These are phyloP conservation scores for Autographa pulchrina DNA, from an alignment of 2,888 invertebrate genomes.

Conservation along the genomic window DNA sequence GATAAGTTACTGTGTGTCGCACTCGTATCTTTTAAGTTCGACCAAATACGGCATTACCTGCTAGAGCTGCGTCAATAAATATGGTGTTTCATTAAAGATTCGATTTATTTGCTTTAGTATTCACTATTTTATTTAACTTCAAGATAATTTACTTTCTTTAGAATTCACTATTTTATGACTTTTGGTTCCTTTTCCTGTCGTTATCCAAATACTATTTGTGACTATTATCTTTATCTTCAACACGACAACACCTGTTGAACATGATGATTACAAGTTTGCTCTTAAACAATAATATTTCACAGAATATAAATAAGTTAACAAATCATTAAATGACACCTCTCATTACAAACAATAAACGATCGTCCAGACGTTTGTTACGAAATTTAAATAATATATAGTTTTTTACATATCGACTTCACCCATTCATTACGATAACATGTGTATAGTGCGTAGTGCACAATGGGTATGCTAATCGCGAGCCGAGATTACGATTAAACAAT, in stretches of 20 bases:
- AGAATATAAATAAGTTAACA: too few relatives aligned
- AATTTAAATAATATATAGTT: constrained; percentile 48
- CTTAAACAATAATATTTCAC: constrained; percentile 7
- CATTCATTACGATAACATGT: constrained; percentile 80
- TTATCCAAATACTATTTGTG: background rate
- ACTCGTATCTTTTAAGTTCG: constrained; percentile 15
- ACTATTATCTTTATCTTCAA: constrained; percentile 25
- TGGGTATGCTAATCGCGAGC: constrained; percentile 84
- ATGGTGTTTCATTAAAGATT: background rate
- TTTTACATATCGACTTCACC: constrained; percentile 65
- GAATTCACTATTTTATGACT: background rate
- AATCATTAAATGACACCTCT: constrained; percentile 17
- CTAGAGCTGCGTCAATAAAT: constrained; percentile 7
- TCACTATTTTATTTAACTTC: background rate
- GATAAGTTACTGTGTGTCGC: constrained; percentile 17
- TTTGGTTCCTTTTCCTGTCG: background rate
- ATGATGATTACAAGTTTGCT: constrained; percentile 28
- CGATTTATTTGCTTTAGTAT: background rate
- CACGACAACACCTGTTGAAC: constrained; percentile 20
- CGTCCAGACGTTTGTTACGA: constrained; percentile 41
- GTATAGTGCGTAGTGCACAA: constrained; percentile 75
- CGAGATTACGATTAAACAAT: constrained; percentile 84
- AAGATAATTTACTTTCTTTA: background rate
- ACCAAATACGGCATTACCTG: constrained; percentile 19
- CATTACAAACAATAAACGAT: constrained; percentile 16